Conservation (phyloP, 2,113 vertebrate species). For the Ibidorhyncha struthersii region DNA sequence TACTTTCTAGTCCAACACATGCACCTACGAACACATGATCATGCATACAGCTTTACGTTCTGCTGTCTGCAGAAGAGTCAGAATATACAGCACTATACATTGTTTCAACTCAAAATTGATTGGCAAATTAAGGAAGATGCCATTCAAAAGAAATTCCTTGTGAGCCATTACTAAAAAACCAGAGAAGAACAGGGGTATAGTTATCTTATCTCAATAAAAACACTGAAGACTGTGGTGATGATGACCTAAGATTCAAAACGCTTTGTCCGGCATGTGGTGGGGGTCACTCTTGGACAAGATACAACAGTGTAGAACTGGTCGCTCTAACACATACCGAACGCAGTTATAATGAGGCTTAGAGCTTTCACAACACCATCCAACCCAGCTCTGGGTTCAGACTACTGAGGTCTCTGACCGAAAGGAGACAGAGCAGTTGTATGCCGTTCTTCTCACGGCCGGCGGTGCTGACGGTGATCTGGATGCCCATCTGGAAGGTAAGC, state of each 20-base stretch:
- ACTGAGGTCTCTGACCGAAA: conserved; percentile 80
- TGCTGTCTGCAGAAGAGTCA: conserved; percentile 75
- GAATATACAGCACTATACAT: conserved; percentile 83
- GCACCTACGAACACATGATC: conserved; percentile 76
- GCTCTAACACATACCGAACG: conserved; percentile 37
- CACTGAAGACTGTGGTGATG: conserved; percentile 84
- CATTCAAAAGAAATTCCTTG: conserved; percentile 55
- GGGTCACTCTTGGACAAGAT: conserved; percentile 39
- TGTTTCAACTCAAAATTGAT: conserved; percentile 63
- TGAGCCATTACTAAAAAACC: conserved; percentile 41
- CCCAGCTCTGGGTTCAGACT: conserved; percentile 72
- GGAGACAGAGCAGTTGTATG: conserved; percentile 73
- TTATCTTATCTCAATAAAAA: conserved; percentile 75
- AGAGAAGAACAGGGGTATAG: conserved; percentile 67
- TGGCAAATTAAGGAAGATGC: conserved; percentile 61
- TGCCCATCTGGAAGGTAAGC: conserved; percentile 93
- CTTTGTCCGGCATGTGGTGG: conserved; percentile 4
- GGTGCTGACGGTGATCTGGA: conserved; percentile 81
- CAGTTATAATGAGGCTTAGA: neutral
- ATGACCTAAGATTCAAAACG: conserved; percentile 52
- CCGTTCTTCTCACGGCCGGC: conserved; percentile 64
- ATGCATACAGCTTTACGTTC: conserved; percentile 80
- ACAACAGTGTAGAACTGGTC: conserved; percentile 31
- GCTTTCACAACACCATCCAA: neutral
- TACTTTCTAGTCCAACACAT: conserved; percentile 75